Conservation (phyloP, 2,113 vertebrate genomes). For the Sebastes fasciatus region DNA sequence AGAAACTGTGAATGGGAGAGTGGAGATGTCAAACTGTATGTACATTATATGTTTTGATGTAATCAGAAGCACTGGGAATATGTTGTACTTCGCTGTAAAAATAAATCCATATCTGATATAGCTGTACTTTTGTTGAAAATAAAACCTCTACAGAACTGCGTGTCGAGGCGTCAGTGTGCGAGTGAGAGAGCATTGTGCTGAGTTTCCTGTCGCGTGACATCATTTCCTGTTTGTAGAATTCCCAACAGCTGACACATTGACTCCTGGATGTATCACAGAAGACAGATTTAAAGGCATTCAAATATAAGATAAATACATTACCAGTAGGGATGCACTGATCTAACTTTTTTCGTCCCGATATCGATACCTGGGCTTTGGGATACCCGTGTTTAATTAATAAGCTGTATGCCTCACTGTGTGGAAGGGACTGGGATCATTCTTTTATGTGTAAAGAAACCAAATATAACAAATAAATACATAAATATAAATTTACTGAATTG, state of each 20-base stretch:
- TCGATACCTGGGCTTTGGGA: too few species aligned
- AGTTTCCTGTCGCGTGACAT: constrained; percentile 66
- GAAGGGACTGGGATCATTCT: too few species aligned
- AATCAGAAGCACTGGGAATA: constrained; percentile 85
- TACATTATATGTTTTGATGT: constrained; percentile 86
- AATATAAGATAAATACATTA: background rate
- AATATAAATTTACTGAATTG: too few species aligned
- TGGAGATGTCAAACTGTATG: constrained; percentile 80
- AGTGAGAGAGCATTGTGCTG: constrained; percentile 56
- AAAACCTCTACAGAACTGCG: constrained; percentile 79
- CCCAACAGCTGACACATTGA: constrained; percentile 48
- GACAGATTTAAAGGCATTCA: background rate
- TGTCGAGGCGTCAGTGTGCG: constrained; percentile 54
- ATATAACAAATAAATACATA: too few species aligned
- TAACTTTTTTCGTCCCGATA: too few species aligned
- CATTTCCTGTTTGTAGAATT: constrained; percentile 65
- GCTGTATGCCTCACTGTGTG: too few species aligned
- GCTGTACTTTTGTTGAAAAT: constrained; percentile 85
- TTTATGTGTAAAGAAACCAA: too few species aligned
- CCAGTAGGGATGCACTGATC: background rate
- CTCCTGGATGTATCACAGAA: constrained; percentile 10
- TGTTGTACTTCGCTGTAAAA: constrained; percentile 84
- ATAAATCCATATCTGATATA: constrained; percentile 84
- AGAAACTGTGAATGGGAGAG: constrained; percentile 85
- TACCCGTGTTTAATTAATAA: too few species aligned